Evolutionary conservation across 53 echinoderm and acorn worm genomes (phyloP).

Genomic region (Arbacia lixula): DNA sequence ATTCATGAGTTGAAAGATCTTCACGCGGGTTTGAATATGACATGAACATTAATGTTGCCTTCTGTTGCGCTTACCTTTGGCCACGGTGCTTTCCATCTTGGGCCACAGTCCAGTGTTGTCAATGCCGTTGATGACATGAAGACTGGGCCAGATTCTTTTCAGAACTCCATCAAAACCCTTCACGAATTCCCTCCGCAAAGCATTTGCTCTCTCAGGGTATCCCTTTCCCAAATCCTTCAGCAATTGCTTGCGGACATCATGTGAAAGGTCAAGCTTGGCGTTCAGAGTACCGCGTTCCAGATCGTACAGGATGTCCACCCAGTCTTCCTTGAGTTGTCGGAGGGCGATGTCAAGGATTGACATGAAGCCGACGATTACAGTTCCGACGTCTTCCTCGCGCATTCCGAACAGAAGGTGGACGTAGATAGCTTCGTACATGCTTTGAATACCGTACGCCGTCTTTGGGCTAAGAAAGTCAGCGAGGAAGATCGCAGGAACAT

Average conservation of each 20-base stretch:
- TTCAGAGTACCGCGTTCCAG: conserved; percentile 50
- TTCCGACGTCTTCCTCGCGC: conserved; percentile 45
- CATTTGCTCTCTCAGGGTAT: conserved; percentile 44
- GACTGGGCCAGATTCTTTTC: conserved; percentile 71
- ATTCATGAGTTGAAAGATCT: too few relatives aligned
- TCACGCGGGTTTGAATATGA: too few relatives aligned
- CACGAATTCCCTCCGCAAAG: conserved; percentile 64
- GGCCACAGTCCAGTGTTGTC: conserved; percentile 34
- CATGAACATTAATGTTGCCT: too few relatives aligned
- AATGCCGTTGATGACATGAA: background rate
- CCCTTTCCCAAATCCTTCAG: background rate
- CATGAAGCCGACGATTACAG: conserved; percentile 4
- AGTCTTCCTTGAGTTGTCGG: conserved; percentile 32
- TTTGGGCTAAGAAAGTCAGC: background rate
- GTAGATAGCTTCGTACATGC: conserved; percentile 17
- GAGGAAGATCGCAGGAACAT: background rate
- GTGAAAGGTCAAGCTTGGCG: conserved; percentile 29
- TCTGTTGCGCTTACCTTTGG: background rate
- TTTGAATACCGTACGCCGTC: background rate
- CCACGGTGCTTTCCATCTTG: conserved; percentile 4
- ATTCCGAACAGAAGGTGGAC: conserved; percentile 38
- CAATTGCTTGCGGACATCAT: conserved; percentile 32
- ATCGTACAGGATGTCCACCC: conserved; percentile 56
- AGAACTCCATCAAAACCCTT: conserved; percentile 69
- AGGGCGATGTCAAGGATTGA: conserved; percentile 36